Evolutionary conservation across 2,888 invertebrate genomes (phyloP), one percentile per base, ranked within the genome.

Genomic region (Orgyia antiqua): DNA sequence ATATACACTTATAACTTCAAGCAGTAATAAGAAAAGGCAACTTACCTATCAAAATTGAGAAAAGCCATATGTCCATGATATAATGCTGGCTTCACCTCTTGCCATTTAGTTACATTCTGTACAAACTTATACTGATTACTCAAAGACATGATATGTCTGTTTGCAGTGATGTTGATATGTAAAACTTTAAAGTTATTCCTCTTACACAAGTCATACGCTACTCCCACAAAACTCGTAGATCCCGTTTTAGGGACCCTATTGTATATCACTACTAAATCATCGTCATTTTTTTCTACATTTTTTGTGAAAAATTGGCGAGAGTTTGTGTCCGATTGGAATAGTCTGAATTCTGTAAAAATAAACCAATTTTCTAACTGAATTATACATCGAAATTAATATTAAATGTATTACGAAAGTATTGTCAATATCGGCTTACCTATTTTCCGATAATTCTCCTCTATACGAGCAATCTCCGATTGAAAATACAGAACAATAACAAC

Each of bases 31-130:
- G n/a, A n/a, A n/a, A n/a, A n/a, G n/a, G n/a, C n/a, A n/a, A 78
- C 87, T 76, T 83, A 97, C 97, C 94, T 94, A 45, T 93, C 89
- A 88, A 99, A 99, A 79, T 99, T 96, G 42, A 99, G 86, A 83
- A 93, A 99, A 3, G 98, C 97, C 89, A 99, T 92, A 74, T 99
- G 99, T 1, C 99, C 99, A 78, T 99, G 99, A 78, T 98, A 99
- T 31, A 99, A 88, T 0, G 97, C 97, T 24, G 99, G 99, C 71
- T 96, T 95, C 78, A 95, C 92, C 30, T 90, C 90, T 50, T 90
- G 86, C 99, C 99, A 99, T 39, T 89, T 88, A 1, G 95, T 94
- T 27, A 99, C 90, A 76, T 99, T 99, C 52, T 92, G 91, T 47
- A 94, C 94, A 82, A 99, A 96, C 60, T 93, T 88, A 42, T 90